Base-by-base conservation (phyloP, 2,888 invertebrate species). In the Entomobrya proxima region DNA sequence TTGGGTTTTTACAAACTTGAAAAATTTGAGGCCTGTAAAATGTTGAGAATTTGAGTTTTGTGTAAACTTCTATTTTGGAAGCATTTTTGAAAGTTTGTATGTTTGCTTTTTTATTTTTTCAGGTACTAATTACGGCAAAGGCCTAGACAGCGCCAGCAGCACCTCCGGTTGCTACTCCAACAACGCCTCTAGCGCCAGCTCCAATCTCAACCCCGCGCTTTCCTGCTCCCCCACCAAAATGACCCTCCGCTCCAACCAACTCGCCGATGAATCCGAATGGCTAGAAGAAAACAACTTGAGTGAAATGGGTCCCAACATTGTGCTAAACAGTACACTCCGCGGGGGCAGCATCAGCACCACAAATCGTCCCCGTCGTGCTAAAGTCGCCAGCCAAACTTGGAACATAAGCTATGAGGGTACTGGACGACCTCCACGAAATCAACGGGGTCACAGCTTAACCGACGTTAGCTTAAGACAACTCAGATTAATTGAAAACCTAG, bases 401-500 rank as follows among this genome's bases (percentile, higher is more conserved):
- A 89, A 89, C 80, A 85, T 90, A 67, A 87, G 85, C 81, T 87
- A 61, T 11, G 82, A 85, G 52, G 89, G 88, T 18, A 5, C n/a
- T 52, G 88, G 89, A 79, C 88, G 90, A 21, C 89, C 89, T 61
- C 88, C 87, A 78, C 86, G 89, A 69, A 88, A 86, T 79, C 88
- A 87, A 82, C 89, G 88, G 55, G 89, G 86, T 74, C 88, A 88
- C 88, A 84, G 87, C 86, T 87, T 88, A 89, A 86, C 90, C 30
- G 89, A 90, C 85, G 88, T 90, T 75, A 88, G 89, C 85, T 89
- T 89, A 83, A 88, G 89, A 75, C 90, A 90, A 89, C 89, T 90
- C 88, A 89, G 90, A 88, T 88, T 90, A 88, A 89, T 90, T 86
- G 90, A 90, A 86, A 90, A 89, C 85, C 88, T 90, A 24, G 90